A percentile compares a stretch with the other conserved stretches of the same genome.
Evolutionary conservation across 2,797 vertebrate species (phyloP).

Genomic region (Myotis findleyi): DNA sequence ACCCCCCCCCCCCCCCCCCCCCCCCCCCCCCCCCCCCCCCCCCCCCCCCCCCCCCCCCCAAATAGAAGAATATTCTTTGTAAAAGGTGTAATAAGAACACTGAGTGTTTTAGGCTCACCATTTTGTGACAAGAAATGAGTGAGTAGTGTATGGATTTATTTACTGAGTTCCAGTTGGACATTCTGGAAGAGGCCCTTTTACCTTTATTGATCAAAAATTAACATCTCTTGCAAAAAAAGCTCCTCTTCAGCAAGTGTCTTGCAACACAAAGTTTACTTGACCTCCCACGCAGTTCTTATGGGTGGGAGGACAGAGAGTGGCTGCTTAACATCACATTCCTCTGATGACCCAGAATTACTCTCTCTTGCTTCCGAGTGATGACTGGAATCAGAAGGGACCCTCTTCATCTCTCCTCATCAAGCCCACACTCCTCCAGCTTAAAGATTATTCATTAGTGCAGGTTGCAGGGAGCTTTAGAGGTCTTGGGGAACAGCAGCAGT

Average conservation of each 20-base stretch:
- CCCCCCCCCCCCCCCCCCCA: too few relatives aligned
- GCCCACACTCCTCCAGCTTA: not conserved
- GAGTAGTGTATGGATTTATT: not conserved
- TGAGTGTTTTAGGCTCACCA: not conserved
- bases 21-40: too few relatives aligned
- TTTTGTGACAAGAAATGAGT: slow-evolving; percentile 2
- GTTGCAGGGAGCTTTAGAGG: not conserved
- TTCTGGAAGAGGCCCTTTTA: not conserved
- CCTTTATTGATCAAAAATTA: slow-evolving; percentile 22
- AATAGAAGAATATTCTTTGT: not conserved
- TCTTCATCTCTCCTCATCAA: not conserved
- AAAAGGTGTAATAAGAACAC: not conserved
- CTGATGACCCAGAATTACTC: not conserved
- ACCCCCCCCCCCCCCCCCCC: too few relatives aligned
- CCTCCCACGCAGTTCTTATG: not conserved
- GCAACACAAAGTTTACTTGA: not conserved
- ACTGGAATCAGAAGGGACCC: not conserved
- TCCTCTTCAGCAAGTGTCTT: not conserved
- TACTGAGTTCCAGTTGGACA: not conserved
- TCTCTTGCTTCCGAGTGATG: not conserved
- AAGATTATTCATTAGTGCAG: not conserved
- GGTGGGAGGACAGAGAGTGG: not conserved
- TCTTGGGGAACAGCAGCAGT: not conserved
- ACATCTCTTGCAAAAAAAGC: not conserved
- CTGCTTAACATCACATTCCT: not conserved